phyloP scores from a whole-genome alignment of 2,888 invertebrate species.

The Megaustenia siamemsis region DNA sequence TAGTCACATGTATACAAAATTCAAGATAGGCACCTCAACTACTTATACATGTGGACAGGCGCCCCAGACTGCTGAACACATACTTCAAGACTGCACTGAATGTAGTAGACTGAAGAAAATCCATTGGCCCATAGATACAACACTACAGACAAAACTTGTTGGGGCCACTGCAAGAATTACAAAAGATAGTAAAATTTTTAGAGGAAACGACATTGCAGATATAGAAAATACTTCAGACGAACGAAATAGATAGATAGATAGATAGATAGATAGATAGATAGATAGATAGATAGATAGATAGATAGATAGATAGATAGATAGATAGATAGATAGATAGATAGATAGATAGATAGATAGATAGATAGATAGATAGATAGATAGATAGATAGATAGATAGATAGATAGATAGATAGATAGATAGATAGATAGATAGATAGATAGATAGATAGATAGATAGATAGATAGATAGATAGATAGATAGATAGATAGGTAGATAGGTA shows the following conservation, averaged over 20 bases:
- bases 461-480: slow-evolving; percentile 9
- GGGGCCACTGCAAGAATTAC: too few relatives aligned
- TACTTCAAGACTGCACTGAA: too few relatives aligned
- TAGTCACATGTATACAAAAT: too few relatives aligned
- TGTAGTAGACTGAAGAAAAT: too few relatives aligned
- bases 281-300: background rate
- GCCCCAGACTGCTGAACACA: too few relatives aligned
- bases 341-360: slow-evolving; percentile 9
- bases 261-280: background rate
- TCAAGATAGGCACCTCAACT: too few relatives aligned
- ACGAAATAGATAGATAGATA: background rate
- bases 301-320: background rate
- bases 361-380: slow-evolving; percentile 7
- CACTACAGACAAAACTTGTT: too few relatives aligned
- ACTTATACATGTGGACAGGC: too few relatives aligned
- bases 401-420: background rate
- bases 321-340: background rate
- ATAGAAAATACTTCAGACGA: too few relatives aligned
- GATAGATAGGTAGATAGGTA: slow-evolving; percentile 1
- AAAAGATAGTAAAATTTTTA: too few relatives aligned
- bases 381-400: background rate
- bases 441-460: background rate
- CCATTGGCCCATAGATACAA: too few relatives aligned
- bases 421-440: background rate
- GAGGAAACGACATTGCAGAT: too few relatives aligned